Evolutionary conservation across 2,888 invertebrate genomes (phyloP), one percentile per base, ranked within the genome.

Genomic region (Hypolimnas misippus): DNA sequence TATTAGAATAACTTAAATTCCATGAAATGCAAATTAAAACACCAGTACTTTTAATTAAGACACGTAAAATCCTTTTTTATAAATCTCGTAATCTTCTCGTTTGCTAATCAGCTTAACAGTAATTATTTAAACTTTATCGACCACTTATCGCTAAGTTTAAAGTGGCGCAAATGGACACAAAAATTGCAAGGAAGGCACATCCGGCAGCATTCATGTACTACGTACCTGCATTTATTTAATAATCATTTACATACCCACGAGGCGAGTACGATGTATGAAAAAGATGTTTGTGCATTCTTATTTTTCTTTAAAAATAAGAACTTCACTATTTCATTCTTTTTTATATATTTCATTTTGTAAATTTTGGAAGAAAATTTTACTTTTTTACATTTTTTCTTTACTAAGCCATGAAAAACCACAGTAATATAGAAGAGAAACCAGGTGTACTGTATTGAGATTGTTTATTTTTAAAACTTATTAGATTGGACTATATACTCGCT

Each of bases 151-250:
- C 62, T 64, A 60, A 68, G 57, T 67, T 69, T 56, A 66, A 68
- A 72, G 68, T 67, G 68, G 67, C 59, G 62, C 66, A 65, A 68
- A 63, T 63, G 66, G 62, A 60, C 69, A 66, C 66, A 70, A 73
- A 71, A 74, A 70, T 69, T 63, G 70, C 70, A 68, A 57, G 65
- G 57, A 70, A 69, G 61, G 57, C 65, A 71, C 72, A 70, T 73
- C 73, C 73, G 70, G 66, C 67, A 55, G 62, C 58, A 44, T 49
- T 42, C 59, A 57, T 62, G 55, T 68, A 63, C 60, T 58, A 33
- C 61, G 59, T 66, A 63, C 57, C 56, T 56, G 57, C 38, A 52
- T 38, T 65, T 50, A 51, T 59, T 53, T 57, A 52, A 17, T 57
- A 29, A 17, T 29, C 35, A 59, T 40, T 60, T 57, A 52, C 44